Conservation (phyloP, 2,113 vertebrate species). For the Malurus elegans region DNA sequence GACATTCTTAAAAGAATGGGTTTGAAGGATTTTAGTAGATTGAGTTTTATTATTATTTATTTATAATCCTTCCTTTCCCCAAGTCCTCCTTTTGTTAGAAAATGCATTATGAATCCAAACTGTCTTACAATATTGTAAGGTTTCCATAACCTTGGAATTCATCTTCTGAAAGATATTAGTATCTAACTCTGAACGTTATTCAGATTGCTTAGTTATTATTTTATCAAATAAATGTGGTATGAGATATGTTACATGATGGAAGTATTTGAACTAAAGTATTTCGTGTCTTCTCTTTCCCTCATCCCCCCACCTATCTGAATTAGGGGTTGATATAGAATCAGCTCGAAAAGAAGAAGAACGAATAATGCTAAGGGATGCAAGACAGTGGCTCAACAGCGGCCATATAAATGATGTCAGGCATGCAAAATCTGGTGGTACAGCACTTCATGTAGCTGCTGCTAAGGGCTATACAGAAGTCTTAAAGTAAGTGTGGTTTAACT, state of each 20-base stretch:
- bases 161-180: not conserved
- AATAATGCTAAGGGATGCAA: constrained; percentile 93
- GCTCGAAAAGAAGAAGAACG: constrained; percentile 97
- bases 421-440: constrained; percentile 94
- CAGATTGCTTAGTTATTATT: not conserved
- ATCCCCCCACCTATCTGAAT: not conserved
- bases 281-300: not conserved
- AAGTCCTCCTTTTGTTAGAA: not conserved
- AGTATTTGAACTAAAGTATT: not conserved
- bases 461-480: constrained; percentile 98
- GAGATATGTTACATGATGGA: not conserved
- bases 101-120: not conserved
- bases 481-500: constrained; percentile 84
- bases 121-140: not conserved
- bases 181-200: not conserved
- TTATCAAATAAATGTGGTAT: not conserved
- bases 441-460: constrained; percentile 95
- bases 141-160: not conserved
- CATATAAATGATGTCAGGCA: constrained; percentile 92
- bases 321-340: constrained; percentile 95
- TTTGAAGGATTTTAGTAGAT: not conserved
- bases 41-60: not conserved
- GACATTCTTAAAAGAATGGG: not conserved
- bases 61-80: not conserved
- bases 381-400: constrained; percentile 98